phyloP scores from a whole-genome alignment of 2,113 vertebrate species.

The Acinonyx jubatus region DNA sequence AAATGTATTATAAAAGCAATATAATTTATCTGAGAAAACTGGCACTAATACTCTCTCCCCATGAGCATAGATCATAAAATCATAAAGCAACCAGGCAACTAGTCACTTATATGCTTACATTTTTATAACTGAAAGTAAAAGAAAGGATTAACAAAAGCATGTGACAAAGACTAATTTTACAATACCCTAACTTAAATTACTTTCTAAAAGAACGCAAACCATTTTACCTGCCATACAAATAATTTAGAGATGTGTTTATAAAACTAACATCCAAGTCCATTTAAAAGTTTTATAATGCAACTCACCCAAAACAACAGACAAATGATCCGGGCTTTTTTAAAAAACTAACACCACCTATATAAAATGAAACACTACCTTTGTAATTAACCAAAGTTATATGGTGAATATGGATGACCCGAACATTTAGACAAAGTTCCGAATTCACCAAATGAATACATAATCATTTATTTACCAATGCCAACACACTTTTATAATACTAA shows the following conservation, averaged over 20 bases:
- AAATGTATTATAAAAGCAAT: conserved; percentile 12
- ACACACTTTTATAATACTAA: conserved; percentile 19
- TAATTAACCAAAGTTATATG: neutral
- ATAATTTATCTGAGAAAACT: conserved; percentile 37
- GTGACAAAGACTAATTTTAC: conserved; percentile 21
- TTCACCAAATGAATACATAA: conserved; percentile 12
- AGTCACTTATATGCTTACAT: neutral
- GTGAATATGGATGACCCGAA: conserved; percentile 42
- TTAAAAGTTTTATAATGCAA: conserved; percentile 45
- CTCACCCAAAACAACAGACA: conserved; percentile 7
- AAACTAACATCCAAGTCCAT: neutral
- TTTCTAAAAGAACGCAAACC: neutral
- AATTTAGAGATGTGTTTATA: conserved; percentile 34
- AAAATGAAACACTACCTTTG: conserved; percentile 4
- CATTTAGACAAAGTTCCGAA: conserved; percentile 35
- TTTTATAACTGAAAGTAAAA: conserved; percentile 46
- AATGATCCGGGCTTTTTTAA: neutral
- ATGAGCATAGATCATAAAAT: neutral
- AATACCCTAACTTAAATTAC: conserved; percentile 39
- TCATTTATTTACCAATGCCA: conserved; percentile 29
- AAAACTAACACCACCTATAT: neutral
- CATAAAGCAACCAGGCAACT: neutral
- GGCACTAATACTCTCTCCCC: neutral
- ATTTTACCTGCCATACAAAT: conserved; percentile 36
- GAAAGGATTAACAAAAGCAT: conserved; percentile 41